Percentiles rank a stretch among this genome's conserved stretches.
Conservation (phyloP, 2,797 vertebrate species). For the Dromococcyx pavoninus region DNA sequence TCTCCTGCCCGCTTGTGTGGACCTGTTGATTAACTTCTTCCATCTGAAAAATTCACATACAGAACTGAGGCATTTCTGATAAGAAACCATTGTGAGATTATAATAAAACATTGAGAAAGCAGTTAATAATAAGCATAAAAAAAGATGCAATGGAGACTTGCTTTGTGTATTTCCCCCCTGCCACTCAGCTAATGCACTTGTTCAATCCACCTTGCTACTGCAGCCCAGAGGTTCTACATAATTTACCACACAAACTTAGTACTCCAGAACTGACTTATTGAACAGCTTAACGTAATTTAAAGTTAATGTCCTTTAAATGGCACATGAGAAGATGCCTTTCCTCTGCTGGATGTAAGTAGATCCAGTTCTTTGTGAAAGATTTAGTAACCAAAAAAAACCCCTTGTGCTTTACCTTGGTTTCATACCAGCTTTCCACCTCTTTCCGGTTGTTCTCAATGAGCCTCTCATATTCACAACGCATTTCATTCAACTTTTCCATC, state of each 20-base stretch:
- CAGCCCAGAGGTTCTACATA: background rate
- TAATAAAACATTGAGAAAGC: background rate
- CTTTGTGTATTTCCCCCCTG: background rate
- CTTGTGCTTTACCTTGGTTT: constrained; percentile 80
- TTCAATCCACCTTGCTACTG: background rate
- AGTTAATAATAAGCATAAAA: background rate
- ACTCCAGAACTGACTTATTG: background rate
- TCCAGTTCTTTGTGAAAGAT: background rate
- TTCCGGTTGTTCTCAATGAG: constrained; percentile 87
- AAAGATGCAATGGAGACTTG: background rate
- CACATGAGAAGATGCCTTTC: background rate
- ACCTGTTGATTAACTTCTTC: constrained; percentile 80
- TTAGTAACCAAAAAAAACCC: fast-evolving
- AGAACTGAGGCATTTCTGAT: background rate
- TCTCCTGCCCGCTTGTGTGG: constrained; percentile 76
- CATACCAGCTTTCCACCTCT: constrained; percentile 88
- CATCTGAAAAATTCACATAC: constrained; percentile 75
- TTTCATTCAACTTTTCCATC: constrained; percentile 83
- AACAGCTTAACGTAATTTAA: background rate
- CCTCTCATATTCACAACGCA: constrained; percentile 86
- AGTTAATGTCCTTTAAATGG: background rate
- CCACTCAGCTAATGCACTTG: background rate
- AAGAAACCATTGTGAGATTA: background rate
- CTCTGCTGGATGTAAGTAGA: background rate
- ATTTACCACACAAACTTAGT: background rate